Evolutionary conservation across 2,888 invertebrate species (phyloP), one percentile per base, ranked within the genome.

Genomic region (Lobophora halterata): DNA sequence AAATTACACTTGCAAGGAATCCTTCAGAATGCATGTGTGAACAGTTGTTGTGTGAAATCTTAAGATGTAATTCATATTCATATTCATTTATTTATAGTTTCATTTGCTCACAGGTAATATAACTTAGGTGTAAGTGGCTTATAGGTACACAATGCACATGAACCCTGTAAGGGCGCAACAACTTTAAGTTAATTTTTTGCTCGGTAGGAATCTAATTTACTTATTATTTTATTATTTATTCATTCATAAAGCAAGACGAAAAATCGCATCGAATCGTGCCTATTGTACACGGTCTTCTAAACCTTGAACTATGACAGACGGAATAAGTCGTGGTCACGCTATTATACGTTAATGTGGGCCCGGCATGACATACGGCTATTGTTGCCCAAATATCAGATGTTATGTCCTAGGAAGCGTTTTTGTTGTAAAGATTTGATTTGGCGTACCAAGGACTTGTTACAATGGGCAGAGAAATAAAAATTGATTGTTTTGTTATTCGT

Each of bases 221-320:
- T 17, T 17, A 2, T n/a, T 6, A 17, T 5, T 14, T 14, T 17
- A 2, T 17, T n/a, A 5, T 6, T 32, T 21, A 3, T 6, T 31
- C 16, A 34, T 27, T 28, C 16, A 34, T 11, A 33, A 17, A 35
- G 11, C 10, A 21, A 34, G 19, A 16, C 25, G 14, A 13, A 8
- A 11, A 20, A 16, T 12, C 17, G 10, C 28, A 27, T 23, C 25
- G 33, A 11, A 19, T 45, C 17, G 1, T 5, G 13, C 34, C 49
- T 43, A 62, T 53, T 72, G 65, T 68, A 51, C 38, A 55, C 42
- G 55, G 35, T 40, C 43, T 41, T 59, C 56, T 61, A 37, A 56
- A 38, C 78, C 80, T 78, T 82, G 83, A 82, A 79, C 80, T 82
- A 69, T 80, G 74, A 65, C 70, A 66, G 52, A 49, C 51, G 50